A percentile compares a stretch with the other conserved stretches of the same genome.
These are phyloP conservation scores for Apocheima hispidaria DNA, from an alignment of 2,888 invertebrate species.

Conservation along the genomic window DNA sequence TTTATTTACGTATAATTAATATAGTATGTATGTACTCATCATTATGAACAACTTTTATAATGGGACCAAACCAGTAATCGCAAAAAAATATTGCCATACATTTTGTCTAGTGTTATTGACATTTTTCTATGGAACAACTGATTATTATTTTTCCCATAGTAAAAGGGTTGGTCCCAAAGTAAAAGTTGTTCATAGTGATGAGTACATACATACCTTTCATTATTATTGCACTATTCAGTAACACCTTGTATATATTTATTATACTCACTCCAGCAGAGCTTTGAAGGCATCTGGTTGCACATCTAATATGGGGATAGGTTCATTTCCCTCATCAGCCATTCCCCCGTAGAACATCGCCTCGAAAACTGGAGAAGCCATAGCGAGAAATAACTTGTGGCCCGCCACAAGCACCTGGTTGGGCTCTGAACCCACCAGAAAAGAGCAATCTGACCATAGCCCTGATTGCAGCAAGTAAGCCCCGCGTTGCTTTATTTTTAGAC, in stretches of 20 bases:
- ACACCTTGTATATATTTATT: no score
- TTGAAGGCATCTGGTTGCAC: slow-evolving; percentile 95
- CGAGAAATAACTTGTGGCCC: slow-evolving; percentile 92
- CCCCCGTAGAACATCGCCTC: slow-evolving; percentile 96
- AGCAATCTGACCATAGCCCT: slow-evolving; percentile 94
- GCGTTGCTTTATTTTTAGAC: slow-evolving; percentile 90
- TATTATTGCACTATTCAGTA: no score
- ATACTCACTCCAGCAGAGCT: slow-evolving; percentile 90
- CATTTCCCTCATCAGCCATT: slow-evolving; percentile 90
- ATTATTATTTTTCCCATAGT: no score
- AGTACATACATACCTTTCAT: no score
- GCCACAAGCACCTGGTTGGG: slow-evolving; percentile 90
- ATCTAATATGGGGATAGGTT: slow-evolving; percentile 92
- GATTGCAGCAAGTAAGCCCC: slow-evolving; percentile 91
- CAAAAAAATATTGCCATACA: no score
- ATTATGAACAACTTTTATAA: no score
- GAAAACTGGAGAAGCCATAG: slow-evolving; percentile 95
- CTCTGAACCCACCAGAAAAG: slow-evolving; percentile 92
- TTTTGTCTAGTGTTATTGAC: neutral
- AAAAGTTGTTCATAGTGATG: no score
- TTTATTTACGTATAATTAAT: no score
- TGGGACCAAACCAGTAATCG: no score
- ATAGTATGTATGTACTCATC: no score
- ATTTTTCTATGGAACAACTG: neutral
- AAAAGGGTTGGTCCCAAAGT: no score